Evolutionary conservation across 2,113 vertebrate genomes (phyloP), one percentile per base, ranked within the genome.

Genomic region (Rhinolophus sinicus): DNA sequence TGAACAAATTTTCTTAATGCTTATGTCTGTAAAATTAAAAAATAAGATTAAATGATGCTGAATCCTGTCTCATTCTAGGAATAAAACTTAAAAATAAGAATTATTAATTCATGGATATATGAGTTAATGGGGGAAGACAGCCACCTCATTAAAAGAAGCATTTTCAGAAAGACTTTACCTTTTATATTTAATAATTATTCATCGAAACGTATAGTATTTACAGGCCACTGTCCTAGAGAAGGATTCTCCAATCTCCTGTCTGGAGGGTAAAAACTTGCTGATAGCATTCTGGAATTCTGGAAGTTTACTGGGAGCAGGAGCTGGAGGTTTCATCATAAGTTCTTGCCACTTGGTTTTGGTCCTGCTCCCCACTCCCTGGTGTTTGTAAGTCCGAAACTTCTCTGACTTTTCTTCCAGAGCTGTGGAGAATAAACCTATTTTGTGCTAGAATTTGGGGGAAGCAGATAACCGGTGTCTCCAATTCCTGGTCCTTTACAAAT

Each of bases 1-100:
- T 12, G 19, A 95, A 77, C 73, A 86, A 77, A 70, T 94, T 90
- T 86, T 91, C 72, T 95, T 21, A 93, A n/a, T 56, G 56, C 16
- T 64, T 91, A 56, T 22, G 10, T 88, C 47, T 70, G 5, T 96
- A 76, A 89, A 89, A 52, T 19, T 47, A 47, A 85, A 88, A 91
- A 72, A 19, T 64, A 58, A 16, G 50, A 94, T 67, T 73, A 83
- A 90, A 78, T 93, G 40, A 70, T 94, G 88, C 35, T 64, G 40
- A 81, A 58, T 86, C 65, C n/a, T 93, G 2, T 78, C 52, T 89
- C 28, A 56, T 62, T 89, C 92, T 80, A 93, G 40, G 40, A 44
- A 44, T 44, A 44, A 44, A 44, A 44, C 5, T 44, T 44, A 44
- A 91, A 96, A 93, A 70, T 85, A 93, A 78, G 28, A 73, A 62